Evolutionary conservation across 2,797 vertebrate species (phyloP).

Genomic region (Crypturellus tataupa): DNA sequence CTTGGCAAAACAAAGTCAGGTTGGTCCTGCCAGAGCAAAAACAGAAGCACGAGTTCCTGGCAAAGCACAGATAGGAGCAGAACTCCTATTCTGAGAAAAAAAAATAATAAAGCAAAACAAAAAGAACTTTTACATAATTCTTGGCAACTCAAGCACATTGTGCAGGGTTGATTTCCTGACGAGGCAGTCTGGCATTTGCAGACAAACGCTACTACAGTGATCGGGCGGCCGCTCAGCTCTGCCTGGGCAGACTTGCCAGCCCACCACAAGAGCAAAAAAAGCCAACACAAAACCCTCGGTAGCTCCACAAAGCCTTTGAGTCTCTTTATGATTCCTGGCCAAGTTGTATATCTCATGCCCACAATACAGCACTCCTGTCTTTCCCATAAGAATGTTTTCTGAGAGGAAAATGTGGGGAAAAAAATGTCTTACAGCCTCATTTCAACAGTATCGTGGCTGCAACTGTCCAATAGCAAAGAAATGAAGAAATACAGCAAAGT

Average conservation of each 20-base stretch:
- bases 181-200: constrained; percentile 38
- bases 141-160: background rate
- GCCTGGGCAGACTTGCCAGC: background rate
- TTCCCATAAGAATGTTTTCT: background rate
- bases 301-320: background rate
- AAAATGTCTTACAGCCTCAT: background rate
- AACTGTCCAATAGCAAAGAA: background rate
- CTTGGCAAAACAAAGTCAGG: constrained; percentile 1
- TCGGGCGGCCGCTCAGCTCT: background rate
- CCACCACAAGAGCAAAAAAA: constrained; percentile 7
- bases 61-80: constrained; percentile 7
- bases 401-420: background rate
- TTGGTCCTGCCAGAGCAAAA: background rate
- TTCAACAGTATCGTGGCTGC: background rate
- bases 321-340: background rate
- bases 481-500: background rate
- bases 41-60: background rate
- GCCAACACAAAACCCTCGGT: background rate
- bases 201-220: constrained; percentile 9
- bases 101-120: background rate
- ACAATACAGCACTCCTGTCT: background rate
- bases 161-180: constrained; percentile 41
- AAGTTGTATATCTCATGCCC: background rate
- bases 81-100: background rate
- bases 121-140: constrained; percentile 35